Evolutionary conservation across 2,113 vertebrate species (phyloP).

Genomic region (Micronisus gabar): DNA sequence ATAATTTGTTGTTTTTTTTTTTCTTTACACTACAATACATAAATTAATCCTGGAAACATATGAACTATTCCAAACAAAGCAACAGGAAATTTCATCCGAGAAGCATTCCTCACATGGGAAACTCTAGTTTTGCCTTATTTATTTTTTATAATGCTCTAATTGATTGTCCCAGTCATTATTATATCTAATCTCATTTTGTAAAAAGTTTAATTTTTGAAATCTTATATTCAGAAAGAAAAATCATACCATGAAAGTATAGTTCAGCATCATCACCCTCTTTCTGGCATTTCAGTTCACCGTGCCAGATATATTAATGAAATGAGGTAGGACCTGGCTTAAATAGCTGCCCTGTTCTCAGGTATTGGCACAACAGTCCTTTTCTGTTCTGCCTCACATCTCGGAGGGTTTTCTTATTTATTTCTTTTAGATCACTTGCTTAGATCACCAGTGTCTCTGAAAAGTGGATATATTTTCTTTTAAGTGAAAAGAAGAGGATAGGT

Average conservation of each 20-base stretch:
- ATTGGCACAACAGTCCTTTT: background rate
- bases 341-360: background rate
- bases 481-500: background rate
- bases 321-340: background rate
- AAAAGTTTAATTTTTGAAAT: background rate
- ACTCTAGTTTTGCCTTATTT: background rate
- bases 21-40: background rate
- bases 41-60: background rate
- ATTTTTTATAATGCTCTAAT: background rate
- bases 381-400: background rate
- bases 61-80: background rate
- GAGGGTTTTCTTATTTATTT: background rate
- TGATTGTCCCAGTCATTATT: background rate
- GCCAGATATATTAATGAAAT: background rate
- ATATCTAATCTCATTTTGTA: background rate
- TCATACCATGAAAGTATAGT: background rate
- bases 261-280: background rate
- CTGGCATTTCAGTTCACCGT: background rate
- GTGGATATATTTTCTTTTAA: background rate
- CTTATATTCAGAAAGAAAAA: background rate
- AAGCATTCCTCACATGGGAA: background rate
- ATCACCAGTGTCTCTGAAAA: background rate
- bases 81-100: background rate
- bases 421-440: background rate
- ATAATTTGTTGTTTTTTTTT: background rate